Base-by-base conservation (phyloP, 2,888 invertebrate species). In the Amiota mariae region DNA sequence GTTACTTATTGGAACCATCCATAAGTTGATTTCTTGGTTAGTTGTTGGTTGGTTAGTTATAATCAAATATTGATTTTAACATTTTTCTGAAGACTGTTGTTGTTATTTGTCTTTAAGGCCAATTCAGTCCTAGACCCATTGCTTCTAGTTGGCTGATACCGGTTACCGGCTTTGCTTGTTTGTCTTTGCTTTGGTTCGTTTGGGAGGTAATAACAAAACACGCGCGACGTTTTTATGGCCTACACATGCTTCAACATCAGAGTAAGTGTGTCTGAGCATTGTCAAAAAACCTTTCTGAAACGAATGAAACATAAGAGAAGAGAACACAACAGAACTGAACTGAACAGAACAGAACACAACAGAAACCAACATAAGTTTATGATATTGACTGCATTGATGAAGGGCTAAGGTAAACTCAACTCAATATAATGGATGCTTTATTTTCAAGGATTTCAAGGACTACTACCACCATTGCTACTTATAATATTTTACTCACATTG, bases 61-160 rank as follows among this genome's bases (percentile, higher is more conserved):
- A 80, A 80, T 77, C 80, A 80, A 81, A 81, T 81, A 81, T 81
- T 81, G 81, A 81, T 79, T 78, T 76, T 66, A 63, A 74, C 77
- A 77, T 78, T 74, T 73, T 73, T 12, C 64, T 46, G 36, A 36
- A 18, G 64, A 56, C 49, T 66, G 48, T 18, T 13, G 46, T 46
- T 71, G 12, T 63, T 71, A 36, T 71, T 71, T 59, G 59, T 63
- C 20, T 20, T 8, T 20, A 20, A 59, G 56, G 63, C 15, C 11
- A n/a, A 12, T 54, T 54, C 13, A 49, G 13, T 57, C 70, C 56
- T 57, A 47, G 46, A n/a, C 20, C 59, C 54, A 54, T 12, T 49
- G n/a, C 36, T 18, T 54, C 67, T 24, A 20, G n/a, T 51, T 54
- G 51, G 24, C 10, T 66, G 48, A 66, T 66, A 66, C 66, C 57